These are phyloP conservation scores for Lamellibrachia satsuma DNA, from an alignment of 2,888 invertebrate genomes.

Conservation along the genomic window DNA sequence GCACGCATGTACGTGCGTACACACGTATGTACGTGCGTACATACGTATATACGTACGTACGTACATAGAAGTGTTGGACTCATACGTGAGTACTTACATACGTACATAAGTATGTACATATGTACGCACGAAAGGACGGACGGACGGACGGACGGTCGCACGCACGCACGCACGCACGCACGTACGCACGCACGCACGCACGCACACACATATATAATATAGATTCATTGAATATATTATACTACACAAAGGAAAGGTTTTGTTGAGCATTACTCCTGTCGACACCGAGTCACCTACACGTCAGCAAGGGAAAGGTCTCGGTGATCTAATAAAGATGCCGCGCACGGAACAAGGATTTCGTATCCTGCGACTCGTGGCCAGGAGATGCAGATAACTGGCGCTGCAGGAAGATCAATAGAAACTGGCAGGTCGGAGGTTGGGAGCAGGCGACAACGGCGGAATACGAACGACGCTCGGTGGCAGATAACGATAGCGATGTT, in stretches of 20 bases:
- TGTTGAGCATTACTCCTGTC: neutral
- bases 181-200: no score
- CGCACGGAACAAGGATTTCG: neutral
- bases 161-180: no score
- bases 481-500: neutral
- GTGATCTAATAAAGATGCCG: neutral
- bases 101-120: no score
- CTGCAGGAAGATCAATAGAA: neutral
- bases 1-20: no score
- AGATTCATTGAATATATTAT: no score
- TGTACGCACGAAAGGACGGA: no score
- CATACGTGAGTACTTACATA: no score
- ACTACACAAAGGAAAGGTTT: neutral
- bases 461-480: neutral
- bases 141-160: no score
- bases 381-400: neutral
- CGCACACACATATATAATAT: no score
- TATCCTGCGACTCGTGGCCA: neutral
- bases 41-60: no score
- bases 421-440: neutral
- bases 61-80: no score
- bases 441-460: neutral
- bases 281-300: neutral
- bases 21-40: no score
- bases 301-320: neutral